Evolutionary conservation across 1,140 invertebrate species (phyloP), one percentile per base, ranked within the genome.

Genomic region (Meloidogyne exigua): DNA sequence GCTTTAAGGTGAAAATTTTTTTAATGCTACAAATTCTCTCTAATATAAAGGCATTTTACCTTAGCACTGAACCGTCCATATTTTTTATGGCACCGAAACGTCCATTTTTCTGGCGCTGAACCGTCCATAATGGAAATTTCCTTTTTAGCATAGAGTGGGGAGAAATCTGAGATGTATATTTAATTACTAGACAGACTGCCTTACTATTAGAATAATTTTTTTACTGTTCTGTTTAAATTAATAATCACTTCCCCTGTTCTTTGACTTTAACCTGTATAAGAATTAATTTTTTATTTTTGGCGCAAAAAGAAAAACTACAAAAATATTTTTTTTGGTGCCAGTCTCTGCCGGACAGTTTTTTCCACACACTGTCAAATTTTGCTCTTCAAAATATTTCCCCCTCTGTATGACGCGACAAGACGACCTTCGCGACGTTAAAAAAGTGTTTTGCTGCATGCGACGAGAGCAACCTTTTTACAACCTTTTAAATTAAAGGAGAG

Each of bases 301-400:
- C 49, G 49, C 49, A 57, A 57, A 57, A 7, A 57, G 18, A 0
- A 4, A 49, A 18, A n/a, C n/a, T n/a, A 57, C 18, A 57, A 57
- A n/a, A n/a, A 1, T 57, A 57, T 57, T 57, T 57, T 57, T 57
- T 57, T 57, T 57, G 18, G 49, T 57, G 49, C 49, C 49, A 57
- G 49, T 57, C 49, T 57, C 49, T 57, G n/a, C 49, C 49, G 49
- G 49, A 18, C 49, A 57, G 49, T 57, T 57, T 57, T 57, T 57
- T n/a, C 7, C 5, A 13, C 15, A 18, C 18, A 5, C 13, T n/a
- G n/a, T n/a, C 18, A n/a, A n/a, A n/a, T 57, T 57, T 57, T 57
- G 5, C 18, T 57, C 49, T 57, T n/a, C 5, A 1, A n/a, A n/a
- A 57, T n/a, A 9, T 57, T 57, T 57, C n/a, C 21, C 18, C 44